Evolutionary conservation across 2,888 invertebrate species (phyloP), one percentile per base, ranked within the genome.

Genomic region (Epinotia ramella): DNA sequence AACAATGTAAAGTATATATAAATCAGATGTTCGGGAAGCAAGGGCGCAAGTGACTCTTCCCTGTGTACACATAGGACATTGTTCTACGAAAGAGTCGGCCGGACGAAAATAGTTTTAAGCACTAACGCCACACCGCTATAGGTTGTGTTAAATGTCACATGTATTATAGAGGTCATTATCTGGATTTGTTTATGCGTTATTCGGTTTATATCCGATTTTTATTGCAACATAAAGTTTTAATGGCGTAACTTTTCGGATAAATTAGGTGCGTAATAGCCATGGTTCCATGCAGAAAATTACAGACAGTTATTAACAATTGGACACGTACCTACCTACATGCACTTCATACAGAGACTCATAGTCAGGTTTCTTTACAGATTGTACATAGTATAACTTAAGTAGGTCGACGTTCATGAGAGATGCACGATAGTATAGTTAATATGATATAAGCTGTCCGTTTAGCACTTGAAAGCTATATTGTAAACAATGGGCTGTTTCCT

Each of bases 111-210:
- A 75, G 75, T 75, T 75, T 71, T 20, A 62, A 56, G 70, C 71
- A 40, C 65, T 56, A 69, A 64, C 56, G 12, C 66, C 60, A 46
- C 56, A 69, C 59, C 56, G 12, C 66, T 67, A 46, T 69, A 78
- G 65, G 76, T 78, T 73, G 79, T 78, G 81, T 79, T 82, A 80
- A 83, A 83, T 80, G 81, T 81, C 78, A 80, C 78, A 79, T 63
- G 57, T 73, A 74, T 75, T 74, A 73, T 78, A 49, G 73, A 72
- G 78, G 76, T 65, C 73, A 64, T 70, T 65, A 73, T 24, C 72
- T 46, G 72, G 73, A 64, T 72, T 77, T 73, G 68, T 73, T 71
- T 67, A 56, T 65, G 60, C 33, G 59, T 24, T 18, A 44, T 60
- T 59, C 73, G 56, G 49, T 75, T 73, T 72, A 73, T 75, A 64